These are phyloP conservation scores for Carollia perspicillata DNA, from an alignment of 2,113 vertebrate genomes.

Conservation along the genomic window DNA sequence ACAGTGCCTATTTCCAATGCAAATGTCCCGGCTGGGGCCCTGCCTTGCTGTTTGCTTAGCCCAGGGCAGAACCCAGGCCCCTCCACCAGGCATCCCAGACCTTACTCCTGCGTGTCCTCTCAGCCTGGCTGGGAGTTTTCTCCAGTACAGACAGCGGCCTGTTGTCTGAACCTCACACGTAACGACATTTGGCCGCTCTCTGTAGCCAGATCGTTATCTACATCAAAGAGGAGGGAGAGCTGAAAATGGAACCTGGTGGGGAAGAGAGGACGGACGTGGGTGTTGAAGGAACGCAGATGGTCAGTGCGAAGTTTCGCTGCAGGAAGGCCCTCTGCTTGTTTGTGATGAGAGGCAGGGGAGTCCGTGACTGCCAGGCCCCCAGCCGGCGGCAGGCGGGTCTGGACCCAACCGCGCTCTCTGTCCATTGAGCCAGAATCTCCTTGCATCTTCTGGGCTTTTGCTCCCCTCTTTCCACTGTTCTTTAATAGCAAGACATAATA, in stretches of 20 bases:
- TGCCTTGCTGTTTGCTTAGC: neutral
- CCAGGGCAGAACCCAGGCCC: neutral
- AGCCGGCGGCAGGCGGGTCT: neutral
- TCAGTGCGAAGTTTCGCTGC: slow-evolving; percentile 3
- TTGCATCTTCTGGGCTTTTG: neutral
- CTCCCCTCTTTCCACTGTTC: neutral
- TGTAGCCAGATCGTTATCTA: slow-evolving; percentile 56
- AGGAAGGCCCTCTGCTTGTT: slow-evolving; percentile 7
- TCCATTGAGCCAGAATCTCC: neutral
- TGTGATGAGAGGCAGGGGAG: neutral
- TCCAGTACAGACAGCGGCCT: neutral
- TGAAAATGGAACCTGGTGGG: slow-evolving; percentile 34
- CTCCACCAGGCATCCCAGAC: neutral
- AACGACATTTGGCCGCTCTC: slow-evolving; percentile 38
- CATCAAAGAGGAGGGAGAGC: slow-evolving; percentile 72
- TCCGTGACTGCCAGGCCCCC: neutral
- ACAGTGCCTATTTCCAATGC: neutral
- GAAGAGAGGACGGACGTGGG: neutral
- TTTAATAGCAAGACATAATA: neutral
- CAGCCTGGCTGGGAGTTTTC: neutral
- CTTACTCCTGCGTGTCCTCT: neutral
- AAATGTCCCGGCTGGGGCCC: neutral
- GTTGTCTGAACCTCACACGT: slow-evolving; percentile 34
- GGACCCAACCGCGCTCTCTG: neutral
- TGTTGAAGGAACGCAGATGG: slow-evolving; percentile 55